Evolutionary conservation across 2,797 vertebrate genomes (phyloP), one percentile per base, ranked within the genome.

Genomic region (Hydrolagus colliei): DNA sequence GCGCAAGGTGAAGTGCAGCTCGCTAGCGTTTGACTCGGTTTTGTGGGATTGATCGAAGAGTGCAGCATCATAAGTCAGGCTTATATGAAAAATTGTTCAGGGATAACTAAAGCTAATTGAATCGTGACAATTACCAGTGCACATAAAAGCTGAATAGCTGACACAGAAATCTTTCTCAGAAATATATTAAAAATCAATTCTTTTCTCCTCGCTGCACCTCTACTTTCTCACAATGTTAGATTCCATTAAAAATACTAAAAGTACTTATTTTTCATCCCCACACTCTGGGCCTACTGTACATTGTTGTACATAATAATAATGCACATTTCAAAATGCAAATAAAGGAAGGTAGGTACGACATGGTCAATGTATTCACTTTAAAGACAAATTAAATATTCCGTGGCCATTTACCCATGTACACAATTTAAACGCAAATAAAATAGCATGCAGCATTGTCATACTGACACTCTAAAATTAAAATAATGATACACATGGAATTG

Each of bases 121-220:
- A 8, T 22, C 16, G 68, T 35, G 22, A 14, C 78, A 80, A 80
- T 80, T 65, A 62, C 62, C 63, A 82, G 79, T 82, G 67, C 79
- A 82, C 79, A 67, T 82, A 82, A 82, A 82, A 32, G 62, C 67
- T 41, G 63, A 82, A 68, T 82, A 41, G 79, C 63, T 82, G 63
- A 68, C 63, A 82, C 63, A 41, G 35, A 65, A 82, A 20, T 9
- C 41, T 32, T 41, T 82, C 27, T 68, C 22, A 82, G 67, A 82
- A 67, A 68, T 82, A 68, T 41, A 82, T 82, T 82, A 68, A 82
- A 68, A 82, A 82, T 82, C 79, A 82, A 82, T 82, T 18, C 63
- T 68, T 35, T 65, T 82, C 18, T 35, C 7, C 67, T 68, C 79
- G 14, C 63, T n/a, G 27, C 16, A 52, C 32, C n/a, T 52, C 41